Conservation (phyloP, 2,888 invertebrate species). For the Nudaria mundana region DNA sequence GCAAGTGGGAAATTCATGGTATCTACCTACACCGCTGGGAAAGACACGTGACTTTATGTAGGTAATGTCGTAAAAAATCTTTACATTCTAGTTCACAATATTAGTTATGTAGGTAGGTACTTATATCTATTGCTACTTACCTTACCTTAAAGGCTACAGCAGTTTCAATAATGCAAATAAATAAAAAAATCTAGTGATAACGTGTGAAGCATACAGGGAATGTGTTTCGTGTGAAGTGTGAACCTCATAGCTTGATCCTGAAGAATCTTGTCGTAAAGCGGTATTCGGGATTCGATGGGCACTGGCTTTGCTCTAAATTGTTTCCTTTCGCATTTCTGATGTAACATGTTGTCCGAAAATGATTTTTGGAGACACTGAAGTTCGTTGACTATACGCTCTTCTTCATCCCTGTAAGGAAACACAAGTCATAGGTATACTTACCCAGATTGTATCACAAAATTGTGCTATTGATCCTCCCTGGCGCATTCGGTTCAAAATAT, state of each 20-base stretch:
- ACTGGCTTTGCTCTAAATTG: conserved; percentile 83
- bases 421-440: no score
- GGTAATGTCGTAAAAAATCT: no score
- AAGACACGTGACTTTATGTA: no score
- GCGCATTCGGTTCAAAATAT: no score
- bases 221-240: conserved; percentile 30
- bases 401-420: conserved; percentile 82
- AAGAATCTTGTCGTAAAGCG: conserved; percentile 86
- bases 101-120: no score
- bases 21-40: no score
- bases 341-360: conserved; percentile 70
- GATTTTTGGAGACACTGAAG: conserved; percentile 67
- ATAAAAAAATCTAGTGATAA: conserved; percentile 29
- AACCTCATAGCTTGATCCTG: conserved; percentile 87
- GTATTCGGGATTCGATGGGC: conserved; percentile 86
- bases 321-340: conserved; percentile 74
- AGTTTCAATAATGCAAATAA: conserved; percentile 21
- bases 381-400: conserved; percentile 80
- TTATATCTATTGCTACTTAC: no score
- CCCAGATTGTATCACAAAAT: no score
- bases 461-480: no score
- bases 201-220: conserved; percentile 53
- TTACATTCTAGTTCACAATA: no score
- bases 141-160: no score
- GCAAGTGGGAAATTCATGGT: no score